A percentile compares a stretch with the other conserved stretches of the same genome.
Evolutionary conservation across 2,113 vertebrate genomes (phyloP).

Genomic region (Felis chaus): DNA sequence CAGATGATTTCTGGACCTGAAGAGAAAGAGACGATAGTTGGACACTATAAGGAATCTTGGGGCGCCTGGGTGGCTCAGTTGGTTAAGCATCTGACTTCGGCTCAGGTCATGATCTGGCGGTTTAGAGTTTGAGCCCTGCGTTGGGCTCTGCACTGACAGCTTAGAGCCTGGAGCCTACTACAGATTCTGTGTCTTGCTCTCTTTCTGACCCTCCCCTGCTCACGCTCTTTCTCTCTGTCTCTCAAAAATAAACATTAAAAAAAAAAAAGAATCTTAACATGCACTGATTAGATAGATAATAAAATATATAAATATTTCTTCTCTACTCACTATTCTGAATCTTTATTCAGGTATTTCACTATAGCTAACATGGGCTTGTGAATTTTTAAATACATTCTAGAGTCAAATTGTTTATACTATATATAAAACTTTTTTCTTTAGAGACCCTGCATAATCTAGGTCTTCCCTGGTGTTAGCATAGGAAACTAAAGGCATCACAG

Average conservation of each 20-base stretch:
- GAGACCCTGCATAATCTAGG: neutral
- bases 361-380: neutral
- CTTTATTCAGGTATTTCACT: neutral
- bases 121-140: too few species aligned
- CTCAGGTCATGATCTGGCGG: too few species aligned
- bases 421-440: neutral
- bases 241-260: too few species aligned
- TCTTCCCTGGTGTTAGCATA: neutral
- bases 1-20: neutral
- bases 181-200: too few species aligned
- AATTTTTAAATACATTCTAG: slow-evolving; percentile 38
- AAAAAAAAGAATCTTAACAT: neutral
- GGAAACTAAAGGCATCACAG: neutral
- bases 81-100: too few species aligned
- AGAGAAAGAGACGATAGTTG: neutral
- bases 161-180: too few species aligned
- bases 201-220: too few species aligned
- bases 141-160: too few species aligned
- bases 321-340: neutral
- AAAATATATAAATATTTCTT: neutral
- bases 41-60: neutral
- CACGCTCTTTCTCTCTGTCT: too few species aligned
- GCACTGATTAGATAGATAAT: neutral
- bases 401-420: neutral
- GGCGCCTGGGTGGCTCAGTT: too few species aligned